Evolutionary conservation across 2,888 invertebrate species (phyloP), one percentile per base, ranked within the genome.

Genomic region (Drosophila kokeensis): DNA sequence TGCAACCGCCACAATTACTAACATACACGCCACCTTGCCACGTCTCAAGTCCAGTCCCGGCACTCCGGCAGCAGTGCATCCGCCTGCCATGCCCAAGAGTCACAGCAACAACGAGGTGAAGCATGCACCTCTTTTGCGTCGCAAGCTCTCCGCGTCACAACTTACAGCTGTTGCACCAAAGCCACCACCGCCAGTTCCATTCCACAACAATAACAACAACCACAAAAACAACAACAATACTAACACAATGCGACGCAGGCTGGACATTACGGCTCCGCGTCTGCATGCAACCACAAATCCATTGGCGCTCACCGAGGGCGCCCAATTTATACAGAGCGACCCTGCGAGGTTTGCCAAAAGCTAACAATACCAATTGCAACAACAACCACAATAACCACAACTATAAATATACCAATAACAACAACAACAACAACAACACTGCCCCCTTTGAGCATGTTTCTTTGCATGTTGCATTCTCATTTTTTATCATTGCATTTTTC

Each of bases 251-350:
- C 92, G 91, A 76, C 90, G 92, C 80, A 93, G 91, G 91, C 84
- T 94, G 81, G 93, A 94, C 88, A 94, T 95, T 79, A 94, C 94
- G 63, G 94, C 94, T 79, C 93, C 94, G 73, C 93, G 94, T 87
- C 92, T 95, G 82, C 93, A 94, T 78, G 94, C 94, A 55, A 94
- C 94, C 75, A 95, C 95, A 79, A 95, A 95, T 92, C 94, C 94
- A 69, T 93, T 94, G 91, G 94, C 93, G 62, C 93, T 94, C 74
- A 93, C 91, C 83, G 92, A 93, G 80, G 92, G 93, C 89, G 92
- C 92, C 76, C 90, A 92, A 70, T 92, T 90, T 76, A 92, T 91
- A 71, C 82, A 91, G 72, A 92, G 90, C 86, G 88, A 90, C 81
- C 84, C 90, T 69, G 91, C 91, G 91, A 92, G 93, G 93, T 93